A percentile compares a stretch with the other conserved stretches of the same genome.
These are phyloP conservation scores for Turritopsis rubra DNA, from an alignment of 30 jellyfish, hydroid and myxozoan species.

Conservation along the genomic window DNA sequence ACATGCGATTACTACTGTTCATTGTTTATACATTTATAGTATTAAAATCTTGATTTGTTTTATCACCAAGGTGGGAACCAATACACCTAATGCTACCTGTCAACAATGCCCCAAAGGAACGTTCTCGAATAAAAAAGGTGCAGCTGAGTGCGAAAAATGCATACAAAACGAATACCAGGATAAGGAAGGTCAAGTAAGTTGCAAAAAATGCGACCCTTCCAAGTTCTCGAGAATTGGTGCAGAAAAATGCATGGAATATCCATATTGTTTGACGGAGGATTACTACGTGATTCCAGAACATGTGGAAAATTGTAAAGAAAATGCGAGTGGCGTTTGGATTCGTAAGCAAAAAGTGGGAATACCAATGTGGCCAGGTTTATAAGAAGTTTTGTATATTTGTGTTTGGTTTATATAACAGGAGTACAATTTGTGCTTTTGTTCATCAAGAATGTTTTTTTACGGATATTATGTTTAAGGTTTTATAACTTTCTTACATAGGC, in stretches of 20 bases:
- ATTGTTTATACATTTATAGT: neutral
- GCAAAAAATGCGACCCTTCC: slow-evolving; percentile 51
- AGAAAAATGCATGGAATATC: slow-evolving; percentile 44
- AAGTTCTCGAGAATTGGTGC: slow-evolving; percentile 72
- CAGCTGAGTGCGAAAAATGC: slow-evolving; percentile 67
- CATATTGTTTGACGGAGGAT: slow-evolving; percentile 44
- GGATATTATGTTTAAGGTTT: too few species aligned
- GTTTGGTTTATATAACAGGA: neutral
- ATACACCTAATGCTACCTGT: slow-evolving; percentile 33
- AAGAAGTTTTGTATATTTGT: neutral
- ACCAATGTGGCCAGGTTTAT: slow-evolving; percentile 81
- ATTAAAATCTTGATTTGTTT: neutral
- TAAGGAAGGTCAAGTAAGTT: slow-evolving; percentile 56
- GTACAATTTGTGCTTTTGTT: neutral
- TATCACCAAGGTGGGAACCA: slow-evolving; percentile 48
- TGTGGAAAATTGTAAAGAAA: slow-evolving; percentile 43
- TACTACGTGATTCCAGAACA: slow-evolving; percentile 57
- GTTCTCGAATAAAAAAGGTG: slow-evolving; percentile 49
- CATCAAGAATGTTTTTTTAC: neutral
- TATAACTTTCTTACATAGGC: neutral
- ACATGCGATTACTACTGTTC: too few species aligned
- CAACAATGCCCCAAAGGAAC: slow-evolving; percentile 80
- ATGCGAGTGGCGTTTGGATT: slow-evolving; percentile 31
- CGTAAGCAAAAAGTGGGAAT: slow-evolving; percentile 25
- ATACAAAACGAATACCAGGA: slow-evolving; percentile 63